These are phyloP conservation scores for Heliconius hermathena DNA, from an alignment of 1,140 invertebrate genomes.

Conservation along the genomic window DNA sequence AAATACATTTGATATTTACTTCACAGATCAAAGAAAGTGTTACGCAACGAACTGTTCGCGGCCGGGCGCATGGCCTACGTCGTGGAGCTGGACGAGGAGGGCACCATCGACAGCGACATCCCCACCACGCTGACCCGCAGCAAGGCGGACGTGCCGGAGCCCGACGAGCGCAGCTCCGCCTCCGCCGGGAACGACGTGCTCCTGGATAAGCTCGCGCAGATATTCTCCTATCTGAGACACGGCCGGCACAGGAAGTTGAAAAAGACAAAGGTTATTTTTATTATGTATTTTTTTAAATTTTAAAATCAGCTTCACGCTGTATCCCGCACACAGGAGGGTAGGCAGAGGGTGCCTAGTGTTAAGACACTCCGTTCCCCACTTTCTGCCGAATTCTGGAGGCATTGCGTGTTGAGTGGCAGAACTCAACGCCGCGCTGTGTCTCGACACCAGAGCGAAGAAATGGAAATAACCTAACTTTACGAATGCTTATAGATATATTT, in stretches of 20 bases:
- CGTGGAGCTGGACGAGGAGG: constrained; percentile 94
- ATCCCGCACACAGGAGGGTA: too few species aligned
- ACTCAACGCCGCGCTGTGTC: too few species aligned
- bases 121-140: constrained; percentile 97
- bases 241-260: constrained; percentile 91
- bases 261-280: constrained; percentile 84
- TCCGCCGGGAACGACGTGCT: constrained; percentile 97
- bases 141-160: constrained; percentile 95
- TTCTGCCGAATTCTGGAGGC: too few species aligned
- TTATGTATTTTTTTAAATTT: background rate
- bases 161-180: constrained; percentile 84
- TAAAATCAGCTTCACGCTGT: too few species aligned
- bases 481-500: too few species aligned
- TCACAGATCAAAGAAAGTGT: constrained; percentile 86
- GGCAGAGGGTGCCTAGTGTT: too few species aligned
- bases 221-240: constrained; percentile 95
- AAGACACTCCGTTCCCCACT: too few species aligned
- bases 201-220: constrained; percentile 98
- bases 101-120: constrained; percentile 94
- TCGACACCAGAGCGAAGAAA: too few species aligned
- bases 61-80: constrained; percentile 99
- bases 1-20: background rate
- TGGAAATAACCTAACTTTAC: too few species aligned
- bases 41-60: constrained; percentile 96
- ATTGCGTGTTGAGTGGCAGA: too few species aligned